Base-by-base conservation (phyloP, 2,888 invertebrate species). In the Hyalella azteca region DNA sequence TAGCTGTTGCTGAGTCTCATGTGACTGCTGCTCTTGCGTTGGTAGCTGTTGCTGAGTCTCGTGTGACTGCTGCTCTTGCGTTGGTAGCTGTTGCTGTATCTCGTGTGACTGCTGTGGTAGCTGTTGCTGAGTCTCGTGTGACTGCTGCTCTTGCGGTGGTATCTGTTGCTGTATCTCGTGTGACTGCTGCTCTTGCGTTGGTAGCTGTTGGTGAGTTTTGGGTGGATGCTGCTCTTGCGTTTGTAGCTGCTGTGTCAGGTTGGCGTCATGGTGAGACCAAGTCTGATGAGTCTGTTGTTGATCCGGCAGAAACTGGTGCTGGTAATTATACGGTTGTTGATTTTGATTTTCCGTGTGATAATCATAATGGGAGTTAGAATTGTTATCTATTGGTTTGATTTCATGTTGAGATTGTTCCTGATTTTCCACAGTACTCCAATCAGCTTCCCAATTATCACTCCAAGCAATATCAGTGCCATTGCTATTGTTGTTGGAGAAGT, bases 361-460 rank as follows among this genome's bases (percentile, higher is more conserved):
- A n/a, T n/a, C n/a, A n/a, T n/a, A n/a, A n/a, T n/a, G n/a, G n/a
- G n/a, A n/a, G n/a, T n/a, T n/a, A n/a, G n/a, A n/a, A n/a, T n/a
- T n/a, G n/a, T n/a, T n/a, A n/a, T n/a, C n/a, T n/a, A n/a, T n/a
- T n/a, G n/a, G n/a, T n/a, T n/a, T n/a, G n/a, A n/a, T n/a, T n/a
- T n/a, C n/a, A n/a, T n/a, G n/a, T n/a, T n/a, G n/a, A n/a, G 45
- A 45, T 15, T 15, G 15, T 45, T 45, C 45, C 45, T 45, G 11
- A 45, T 45, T 45, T 45, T 45, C 45, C 45, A 45, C 45, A 45
- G 45, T 15, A 15, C 13, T 13, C 66, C 66, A 66, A n/a, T 66
- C 66, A 36, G 32, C 66, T 39, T 66, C 66, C 66, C 66, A 66
- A 29, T 66, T 66, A 3, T 66, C 66, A 66, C 36, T 66, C 66